phyloP scores from a whole-genome alignment of 2,797 vertebrate species.

The Pampus argenteus region DNA sequence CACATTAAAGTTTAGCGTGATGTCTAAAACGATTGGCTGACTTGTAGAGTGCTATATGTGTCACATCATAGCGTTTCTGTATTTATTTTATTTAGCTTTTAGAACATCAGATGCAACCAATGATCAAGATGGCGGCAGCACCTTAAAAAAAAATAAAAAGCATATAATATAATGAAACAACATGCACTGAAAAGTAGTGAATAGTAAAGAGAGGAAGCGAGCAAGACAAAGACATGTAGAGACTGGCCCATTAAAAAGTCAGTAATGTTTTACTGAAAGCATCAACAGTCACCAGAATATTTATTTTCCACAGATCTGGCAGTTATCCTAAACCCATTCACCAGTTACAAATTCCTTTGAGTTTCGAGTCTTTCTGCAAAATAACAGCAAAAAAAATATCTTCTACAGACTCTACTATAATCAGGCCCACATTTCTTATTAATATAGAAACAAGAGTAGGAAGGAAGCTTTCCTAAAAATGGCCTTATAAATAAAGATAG shows the following conservation, averaged over 20 bases:
- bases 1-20: background rate
- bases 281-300: slow-evolving; percentile 20
- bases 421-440: slow-evolving; percentile 45
- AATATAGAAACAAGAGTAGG: slow-evolving; percentile 55
- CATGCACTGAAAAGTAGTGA: background rate
- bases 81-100: background rate
- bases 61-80: background rate
- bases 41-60: background rate
- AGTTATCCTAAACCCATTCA: slow-evolving; percentile 25
- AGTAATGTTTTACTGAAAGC: slow-evolving; percentile 24
- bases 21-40: background rate
- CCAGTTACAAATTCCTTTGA: slow-evolving; percentile 16
- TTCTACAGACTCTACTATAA: slow-evolving; percentile 38
- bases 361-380: slow-evolving; percentile 11
- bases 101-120: too few relatives aligned
- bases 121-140: background rate
- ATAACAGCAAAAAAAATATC: slow-evolving; percentile 30
- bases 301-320: slow-evolving; percentile 20
- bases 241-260: slow-evolving; percentile 7
- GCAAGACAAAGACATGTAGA: background rate
- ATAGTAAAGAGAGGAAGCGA: background rate
- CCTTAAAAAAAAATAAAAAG: background rate
- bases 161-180: background rate
- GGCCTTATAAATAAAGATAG: slow-evolving; percentile 52
- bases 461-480: slow-evolving; percentile 53